These are phyloP conservation scores for Lates japonicus DNA, from an alignment of 2,797 vertebrate genomes.

Conservation along the genomic window DNA sequence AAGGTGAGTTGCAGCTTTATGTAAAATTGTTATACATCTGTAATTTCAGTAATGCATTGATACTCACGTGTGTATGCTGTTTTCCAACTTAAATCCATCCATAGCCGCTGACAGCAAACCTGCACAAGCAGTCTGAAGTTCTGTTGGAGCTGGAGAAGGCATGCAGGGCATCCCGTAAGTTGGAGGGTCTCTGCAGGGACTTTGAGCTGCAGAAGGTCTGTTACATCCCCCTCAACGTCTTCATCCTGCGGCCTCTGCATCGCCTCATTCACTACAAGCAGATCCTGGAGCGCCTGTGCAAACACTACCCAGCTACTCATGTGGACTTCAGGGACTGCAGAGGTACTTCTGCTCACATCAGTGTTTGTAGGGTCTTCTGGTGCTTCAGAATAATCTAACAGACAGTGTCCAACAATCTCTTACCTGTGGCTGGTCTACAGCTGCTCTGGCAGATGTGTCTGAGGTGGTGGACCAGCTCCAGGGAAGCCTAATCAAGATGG, in stretches of 20 bases:
- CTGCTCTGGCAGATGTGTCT: conserved; percentile 94
- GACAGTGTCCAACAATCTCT: background rate
- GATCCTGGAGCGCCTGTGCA: conserved; percentile 96
- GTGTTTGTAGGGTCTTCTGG: background rate
- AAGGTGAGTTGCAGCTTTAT: conserved; percentile 85
- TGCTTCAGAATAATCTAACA: background rate
- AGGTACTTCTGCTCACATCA: conserved; percentile 55
- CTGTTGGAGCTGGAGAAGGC: conserved; percentile 91
- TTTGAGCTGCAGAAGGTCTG: conserved; percentile 99
- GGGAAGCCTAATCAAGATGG: conserved; percentile 94
- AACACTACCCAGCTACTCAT: conserved; percentile 93
- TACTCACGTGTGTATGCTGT: background rate
- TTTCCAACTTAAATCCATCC: background rate
- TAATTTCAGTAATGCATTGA: background rate
- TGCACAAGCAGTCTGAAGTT: conserved; percentile 93
- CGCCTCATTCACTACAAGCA: conserved; percentile 98
- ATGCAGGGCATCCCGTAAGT: conserved; percentile 87
- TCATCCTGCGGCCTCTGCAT: conserved; percentile 96
- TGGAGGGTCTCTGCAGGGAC: conserved; percentile 93
- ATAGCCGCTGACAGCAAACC: conserved; percentile 90
- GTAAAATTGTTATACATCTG: background rate
- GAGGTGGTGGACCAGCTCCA: conserved; percentile 96
- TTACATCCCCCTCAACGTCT: conserved; percentile 96
- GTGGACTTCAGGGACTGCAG: conserved; percentile 95
- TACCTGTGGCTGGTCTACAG: conserved; percentile 73